These are phyloP conservation scores for Camponotus pennsylvanicus DNA, from an alignment of 1,140 invertebrate genomes.

Conservation along the genomic window DNA sequence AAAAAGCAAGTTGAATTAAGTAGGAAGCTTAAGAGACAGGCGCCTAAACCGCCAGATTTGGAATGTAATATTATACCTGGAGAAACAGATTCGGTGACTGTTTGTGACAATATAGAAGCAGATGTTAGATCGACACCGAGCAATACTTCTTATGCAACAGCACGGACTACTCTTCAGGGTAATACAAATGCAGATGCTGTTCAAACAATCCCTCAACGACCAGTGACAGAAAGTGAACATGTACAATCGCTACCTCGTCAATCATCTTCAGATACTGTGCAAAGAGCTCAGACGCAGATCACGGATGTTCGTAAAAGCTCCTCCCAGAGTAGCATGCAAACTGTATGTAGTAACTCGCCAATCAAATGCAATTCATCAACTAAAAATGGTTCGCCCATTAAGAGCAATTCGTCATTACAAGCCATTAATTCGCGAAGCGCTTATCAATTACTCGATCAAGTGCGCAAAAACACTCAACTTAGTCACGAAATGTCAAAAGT, in stretches of 20 bases:
- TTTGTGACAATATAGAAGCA: slow-evolving; percentile 70
- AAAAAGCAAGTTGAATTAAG: slow-evolving; percentile 86
- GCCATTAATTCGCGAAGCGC: slow-evolving; percentile 88
- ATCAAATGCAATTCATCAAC: slow-evolving; percentile 79
- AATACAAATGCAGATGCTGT: slow-evolving; percentile 56
- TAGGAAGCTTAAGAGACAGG: slow-evolving; percentile 83
- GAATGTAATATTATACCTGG: slow-evolving; percentile 78
- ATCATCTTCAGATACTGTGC: slow-evolving; percentile 71
- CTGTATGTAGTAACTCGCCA: slow-evolving; percentile 73
- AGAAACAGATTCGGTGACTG: slow-evolving; percentile 70
- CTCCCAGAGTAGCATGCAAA: slow-evolving; percentile 68
- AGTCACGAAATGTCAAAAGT: slow-evolving; percentile 95
- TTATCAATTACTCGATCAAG: slow-evolving; percentile 91
- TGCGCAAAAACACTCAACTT: slow-evolving; percentile 93
- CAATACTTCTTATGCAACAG: slow-evolving; percentile 74
- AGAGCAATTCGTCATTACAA: slow-evolving; percentile 79
- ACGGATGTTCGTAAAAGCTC: slow-evolving; percentile 75
- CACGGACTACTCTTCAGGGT: slow-evolving; percentile 65
- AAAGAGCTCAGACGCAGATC: slow-evolving; percentile 63
- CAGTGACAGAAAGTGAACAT: slow-evolving; percentile 52
- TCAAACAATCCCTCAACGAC: slow-evolving; percentile 47
- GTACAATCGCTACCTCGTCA: slow-evolving; percentile 76
- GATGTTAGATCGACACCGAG: slow-evolving; percentile 69
- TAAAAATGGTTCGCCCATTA: slow-evolving; percentile 75
- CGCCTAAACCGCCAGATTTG: slow-evolving; percentile 84